Conservation (phyloP, 2,888 invertebrate genomes). For the Oscheius sp. region DNA sequence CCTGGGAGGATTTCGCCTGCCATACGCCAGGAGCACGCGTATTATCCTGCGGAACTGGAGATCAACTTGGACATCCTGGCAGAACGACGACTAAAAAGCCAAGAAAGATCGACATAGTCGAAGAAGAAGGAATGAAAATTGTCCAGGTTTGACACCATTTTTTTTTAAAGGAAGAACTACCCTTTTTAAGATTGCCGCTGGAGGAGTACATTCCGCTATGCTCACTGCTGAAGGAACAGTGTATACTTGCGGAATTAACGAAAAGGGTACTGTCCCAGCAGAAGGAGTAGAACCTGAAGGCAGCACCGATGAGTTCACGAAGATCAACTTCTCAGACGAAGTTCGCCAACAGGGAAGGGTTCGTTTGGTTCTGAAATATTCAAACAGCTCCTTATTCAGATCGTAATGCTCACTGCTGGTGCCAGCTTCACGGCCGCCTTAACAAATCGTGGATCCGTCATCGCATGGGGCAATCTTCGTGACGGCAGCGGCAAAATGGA, state of each 20-base stretch:
- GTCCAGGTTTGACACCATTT: constrained; percentile 51
- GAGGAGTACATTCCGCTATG: constrained; percentile 94
- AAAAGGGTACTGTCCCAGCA: constrained; percentile 79
- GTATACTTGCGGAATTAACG: constrained; percentile 93
- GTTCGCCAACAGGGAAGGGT: constrained; percentile 65
- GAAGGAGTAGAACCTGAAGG: constrained; percentile 81
- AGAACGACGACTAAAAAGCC: constrained; percentile 69
- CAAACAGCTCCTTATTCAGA: constrained; percentile 44
- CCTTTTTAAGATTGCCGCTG: constrained; percentile 78
- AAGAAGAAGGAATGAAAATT: constrained; percentile 58
- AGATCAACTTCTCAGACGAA: constrained; percentile 78
- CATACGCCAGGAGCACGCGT: constrained; percentile 55
- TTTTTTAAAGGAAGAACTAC: not conserved
- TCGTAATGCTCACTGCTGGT: constrained; percentile 86
- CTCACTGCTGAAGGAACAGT: constrained; percentile 85
- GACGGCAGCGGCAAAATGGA: constrained; percentile 68
- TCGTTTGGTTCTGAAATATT: not conserved
- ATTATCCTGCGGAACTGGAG: constrained; percentile 67
- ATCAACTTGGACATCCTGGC: constrained; percentile 71
- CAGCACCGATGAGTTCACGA: constrained; percentile 81
- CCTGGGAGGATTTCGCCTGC: not conserved
- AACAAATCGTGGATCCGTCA: constrained; percentile 86
- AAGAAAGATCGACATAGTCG: constrained; percentile 67
- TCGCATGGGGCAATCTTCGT: constrained; percentile 93
- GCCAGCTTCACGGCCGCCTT: constrained; percentile 93